Percentiles rank a stretch among this genome's conserved stretches.
These are phyloP conservation scores for Microcebus griseorufus DNA, from an alignment of 2,113 vertebrate species.

Conservation along the genomic window DNA sequence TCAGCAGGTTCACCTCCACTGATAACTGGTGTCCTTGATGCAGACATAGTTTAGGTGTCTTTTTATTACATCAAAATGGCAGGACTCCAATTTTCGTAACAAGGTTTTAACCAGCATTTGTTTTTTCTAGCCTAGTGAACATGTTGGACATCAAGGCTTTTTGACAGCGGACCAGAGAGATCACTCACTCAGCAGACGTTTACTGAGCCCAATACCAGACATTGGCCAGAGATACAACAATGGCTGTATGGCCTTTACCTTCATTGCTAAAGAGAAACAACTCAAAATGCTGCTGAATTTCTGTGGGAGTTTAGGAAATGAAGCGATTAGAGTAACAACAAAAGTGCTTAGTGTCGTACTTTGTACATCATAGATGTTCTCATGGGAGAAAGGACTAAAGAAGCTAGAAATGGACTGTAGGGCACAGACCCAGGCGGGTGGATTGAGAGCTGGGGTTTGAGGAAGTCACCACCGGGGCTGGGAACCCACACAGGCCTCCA, in stretches of 20 bases:
- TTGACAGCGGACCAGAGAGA: not conserved
- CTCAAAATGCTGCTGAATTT: not conserved
- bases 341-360: not conserved
- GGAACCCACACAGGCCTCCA: not conserved
- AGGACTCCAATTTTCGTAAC: not conserved
- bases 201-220: accelerated
- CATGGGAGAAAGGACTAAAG: not conserved
- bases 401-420: not conserved
- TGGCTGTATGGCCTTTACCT: not conserved
- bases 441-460: accelerated
- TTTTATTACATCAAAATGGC: not conserved
- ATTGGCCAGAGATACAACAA: not conserved
- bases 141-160: accelerated
- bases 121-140: not conserved
- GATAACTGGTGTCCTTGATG: not conserved
- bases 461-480: not conserved
- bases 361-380: not conserved
- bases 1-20: not conserved
- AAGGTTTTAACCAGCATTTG: not conserved
- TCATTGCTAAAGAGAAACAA: not conserved
- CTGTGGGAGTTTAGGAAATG: not conserved
- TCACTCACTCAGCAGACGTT: not conserved
- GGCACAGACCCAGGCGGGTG: not conserved
- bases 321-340: not conserved
- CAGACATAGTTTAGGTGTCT: not conserved